phyloP scores from a whole-genome alignment of 2,113 vertebrate species.

The Hymenochirus boettgeri region DNA sequence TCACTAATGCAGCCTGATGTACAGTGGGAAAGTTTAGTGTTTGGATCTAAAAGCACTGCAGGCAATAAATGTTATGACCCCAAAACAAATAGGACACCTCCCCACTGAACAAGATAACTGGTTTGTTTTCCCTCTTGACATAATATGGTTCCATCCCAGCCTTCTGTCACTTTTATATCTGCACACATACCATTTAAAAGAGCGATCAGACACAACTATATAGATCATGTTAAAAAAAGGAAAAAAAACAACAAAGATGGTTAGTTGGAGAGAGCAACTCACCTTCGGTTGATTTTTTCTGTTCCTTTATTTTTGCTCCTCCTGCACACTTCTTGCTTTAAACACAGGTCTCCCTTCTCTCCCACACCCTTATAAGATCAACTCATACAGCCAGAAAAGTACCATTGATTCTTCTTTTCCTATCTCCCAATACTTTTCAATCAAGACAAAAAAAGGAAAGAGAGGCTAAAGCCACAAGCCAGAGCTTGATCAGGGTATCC shows the following conservation, averaged over 20 bases:
- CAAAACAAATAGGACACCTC: constrained; percentile 33
- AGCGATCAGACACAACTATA: constrained; percentile 15
- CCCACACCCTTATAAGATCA: constrained; percentile 4
- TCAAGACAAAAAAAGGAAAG: neutral
- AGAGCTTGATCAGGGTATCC: neutral
- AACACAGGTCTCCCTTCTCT: neutral
- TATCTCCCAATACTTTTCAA: neutral
- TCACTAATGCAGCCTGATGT: neutral
- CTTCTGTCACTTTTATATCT: constrained; percentile 14
- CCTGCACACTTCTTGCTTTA: constrained; percentile 6
- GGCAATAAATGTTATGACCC: constrained; percentile 17
- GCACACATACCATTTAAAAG: constrained; percentile 7
- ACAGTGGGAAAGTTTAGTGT: constrained; percentile 1
- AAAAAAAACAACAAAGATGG: neutral
- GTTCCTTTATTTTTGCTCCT: constrained; percentile 19
- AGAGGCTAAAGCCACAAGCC: neutral
- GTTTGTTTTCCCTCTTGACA: constrained; percentile 26
- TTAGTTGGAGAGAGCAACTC: constrained; percentile 21
- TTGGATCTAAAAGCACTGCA: neutral
- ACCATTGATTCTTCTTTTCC: constrained; percentile 1
- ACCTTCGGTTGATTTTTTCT: constrained; percentile 25
- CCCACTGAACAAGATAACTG: constrained; percentile 12
- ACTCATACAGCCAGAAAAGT: constrained; percentile 6
- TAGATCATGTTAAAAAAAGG: neutral
- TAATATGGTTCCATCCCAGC: constrained; percentile 11